Percentiles rank a stretch among this genome's conserved stretches.
These are phyloP conservation scores for Branchinecta lindahli DNA, from an alignment of 1,140 invertebrate species.

Conservation along the genomic window DNA sequence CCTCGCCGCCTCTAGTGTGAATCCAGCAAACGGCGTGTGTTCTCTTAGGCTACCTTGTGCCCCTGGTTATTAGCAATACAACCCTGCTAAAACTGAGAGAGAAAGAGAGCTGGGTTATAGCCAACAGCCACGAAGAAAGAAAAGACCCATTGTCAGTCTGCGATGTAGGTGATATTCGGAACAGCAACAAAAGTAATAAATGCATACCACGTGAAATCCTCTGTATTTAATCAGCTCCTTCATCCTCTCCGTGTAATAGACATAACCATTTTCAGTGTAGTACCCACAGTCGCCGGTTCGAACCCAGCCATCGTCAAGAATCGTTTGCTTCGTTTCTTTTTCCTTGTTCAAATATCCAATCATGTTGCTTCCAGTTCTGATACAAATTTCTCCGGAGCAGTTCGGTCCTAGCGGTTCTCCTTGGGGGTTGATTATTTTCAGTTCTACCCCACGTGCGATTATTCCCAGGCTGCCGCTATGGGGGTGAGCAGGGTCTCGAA, in stretches of 20 bases:
- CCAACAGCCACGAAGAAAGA: too few relatives aligned
- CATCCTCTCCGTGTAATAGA: slow-evolving; percentile 42
- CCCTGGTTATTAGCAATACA: too few relatives aligned
- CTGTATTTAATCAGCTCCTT: slow-evolving; percentile 47
- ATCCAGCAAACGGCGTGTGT: too few relatives aligned
- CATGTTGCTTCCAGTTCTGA: slow-evolving; percentile 22
- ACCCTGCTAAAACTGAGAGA: too few relatives aligned
- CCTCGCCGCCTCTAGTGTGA: too few relatives aligned
- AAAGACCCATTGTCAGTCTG: too few relatives aligned
- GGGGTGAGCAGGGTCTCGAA: background rate
- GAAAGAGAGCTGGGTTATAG: too few relatives aligned
- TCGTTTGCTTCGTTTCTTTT: slow-evolving; percentile 32
- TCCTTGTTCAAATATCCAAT: slow-evolving; percentile 36
- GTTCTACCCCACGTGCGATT: background rate
- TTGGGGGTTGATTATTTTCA: background rate
- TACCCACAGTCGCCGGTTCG: slow-evolving; percentile 49
- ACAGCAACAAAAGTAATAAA: background rate
- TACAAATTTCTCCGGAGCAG: slow-evolving; percentile 8
- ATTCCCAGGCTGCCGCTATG: background rate
- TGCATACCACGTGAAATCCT: slow-evolving; percentile 32
- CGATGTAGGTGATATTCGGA: too few relatives aligned
- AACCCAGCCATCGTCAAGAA: slow-evolving; percentile 43
- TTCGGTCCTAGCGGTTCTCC: slow-evolving; percentile 7
- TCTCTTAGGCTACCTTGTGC: too few relatives aligned
- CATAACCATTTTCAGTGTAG: slow-evolving; percentile 37